Percentiles rank a stretch among this genome's conserved stretches.
These are phyloP conservation scores for Bruchidius siliquastri DNA, from an alignment of 2,888 invertebrate genomes.

Conservation along the genomic window DNA sequence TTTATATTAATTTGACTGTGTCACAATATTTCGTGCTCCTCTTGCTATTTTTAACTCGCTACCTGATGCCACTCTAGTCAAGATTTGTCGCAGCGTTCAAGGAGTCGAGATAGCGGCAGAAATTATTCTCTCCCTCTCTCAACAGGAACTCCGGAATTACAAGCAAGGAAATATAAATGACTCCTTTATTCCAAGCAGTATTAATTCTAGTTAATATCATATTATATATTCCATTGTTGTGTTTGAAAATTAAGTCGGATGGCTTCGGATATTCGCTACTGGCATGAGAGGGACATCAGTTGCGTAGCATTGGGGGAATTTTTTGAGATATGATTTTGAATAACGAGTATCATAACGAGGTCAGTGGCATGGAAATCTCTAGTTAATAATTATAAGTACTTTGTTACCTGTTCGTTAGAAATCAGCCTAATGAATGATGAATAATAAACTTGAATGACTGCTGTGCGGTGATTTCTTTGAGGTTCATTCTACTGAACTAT, in stretches of 20 bases:
- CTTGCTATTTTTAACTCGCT: not conserved
- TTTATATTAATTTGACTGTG: not conserved
- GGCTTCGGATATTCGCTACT: not conserved
- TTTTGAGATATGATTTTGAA: no score
- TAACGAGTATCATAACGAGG: no score
- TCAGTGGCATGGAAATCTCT: no score
- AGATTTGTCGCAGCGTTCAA: not conserved
- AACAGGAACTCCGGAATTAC: constrained; percentile 10
- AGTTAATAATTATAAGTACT: no score
- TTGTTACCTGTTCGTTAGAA: no score
- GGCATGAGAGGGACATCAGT: not conserved
- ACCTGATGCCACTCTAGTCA: not conserved
- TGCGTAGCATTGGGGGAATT: not conserved
- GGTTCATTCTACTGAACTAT: no score
- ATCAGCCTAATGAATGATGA: no score
- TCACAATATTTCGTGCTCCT: not conserved
- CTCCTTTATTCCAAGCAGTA: constrained; percentile 16
- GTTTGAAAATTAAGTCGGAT: constrained; percentile 18
- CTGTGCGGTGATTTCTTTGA: no score
- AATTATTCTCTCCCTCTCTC: not conserved
- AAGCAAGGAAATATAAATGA: constrained; percentile 17
- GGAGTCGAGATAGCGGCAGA: not conserved
- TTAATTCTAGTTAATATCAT: constrained; percentile 20
- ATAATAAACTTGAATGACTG: no score
- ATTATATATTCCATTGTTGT: constrained; percentile 27